phyloP scores from a whole-genome alignment of 2,888 invertebrate genomes.

The Bembecia ichneumoniformis region DNA sequence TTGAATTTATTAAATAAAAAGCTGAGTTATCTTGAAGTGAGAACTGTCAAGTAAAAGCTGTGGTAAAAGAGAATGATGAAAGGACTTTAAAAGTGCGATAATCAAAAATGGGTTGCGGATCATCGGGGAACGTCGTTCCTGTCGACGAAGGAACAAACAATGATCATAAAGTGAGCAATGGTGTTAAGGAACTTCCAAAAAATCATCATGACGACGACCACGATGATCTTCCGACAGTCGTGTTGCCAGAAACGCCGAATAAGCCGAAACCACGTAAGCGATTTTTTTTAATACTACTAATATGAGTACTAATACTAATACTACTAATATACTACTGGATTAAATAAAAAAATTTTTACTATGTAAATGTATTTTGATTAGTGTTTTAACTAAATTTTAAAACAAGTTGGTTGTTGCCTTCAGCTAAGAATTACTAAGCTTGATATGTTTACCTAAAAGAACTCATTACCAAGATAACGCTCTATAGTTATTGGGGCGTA shows the following conservation, averaged over 20 bases:
- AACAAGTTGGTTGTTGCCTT: too few relatives aligned
- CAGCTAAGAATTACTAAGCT: too few relatives aligned
- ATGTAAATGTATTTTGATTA: too few relatives aligned
- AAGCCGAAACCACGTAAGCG: constrained; percentile 54
- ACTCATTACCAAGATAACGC: too few relatives aligned
- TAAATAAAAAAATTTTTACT: too few relatives aligned
- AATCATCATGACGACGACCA: constrained; percentile 28
- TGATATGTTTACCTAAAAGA: too few relatives aligned
- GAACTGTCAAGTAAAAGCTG: too few relatives aligned
- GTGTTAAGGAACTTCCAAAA: constrained; percentile 21
- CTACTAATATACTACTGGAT: too few relatives aligned
- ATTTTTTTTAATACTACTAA: background rate
- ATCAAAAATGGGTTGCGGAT: constrained; percentile 60
- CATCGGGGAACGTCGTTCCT: constrained; percentile 50
- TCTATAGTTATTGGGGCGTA: too few relatives aligned
- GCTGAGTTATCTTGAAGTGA: too few relatives aligned
- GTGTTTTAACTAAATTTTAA: too few relatives aligned
- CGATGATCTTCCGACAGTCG: constrained; percentile 50
- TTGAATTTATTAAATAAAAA: too few relatives aligned
- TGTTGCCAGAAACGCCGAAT: constrained; percentile 53
- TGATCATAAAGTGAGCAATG: constrained; percentile 29
- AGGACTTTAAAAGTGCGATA: background rate
- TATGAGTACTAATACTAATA: background rate
- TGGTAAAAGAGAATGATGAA: background rate
- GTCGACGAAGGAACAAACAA: constrained; percentile 15